These are phyloP conservation scores for Artibeus lituratus DNA, from an alignment of 2,797 vertebrate genomes.

Conservation along the genomic window DNA sequence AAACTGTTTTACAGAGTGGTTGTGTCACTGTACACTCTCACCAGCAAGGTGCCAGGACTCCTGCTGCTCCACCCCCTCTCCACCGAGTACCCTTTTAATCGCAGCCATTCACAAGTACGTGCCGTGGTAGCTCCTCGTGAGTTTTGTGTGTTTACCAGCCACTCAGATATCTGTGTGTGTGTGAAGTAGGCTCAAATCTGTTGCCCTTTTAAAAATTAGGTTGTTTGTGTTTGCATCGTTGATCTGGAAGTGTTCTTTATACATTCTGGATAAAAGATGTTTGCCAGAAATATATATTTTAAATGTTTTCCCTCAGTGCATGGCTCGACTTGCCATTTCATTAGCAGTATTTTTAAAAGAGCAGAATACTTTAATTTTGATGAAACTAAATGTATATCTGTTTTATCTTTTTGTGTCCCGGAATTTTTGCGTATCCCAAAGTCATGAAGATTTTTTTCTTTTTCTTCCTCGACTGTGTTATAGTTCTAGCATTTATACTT, in stretches of 20 bases:
- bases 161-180: background rate
- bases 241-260: background rate
- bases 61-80: background rate
- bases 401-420: background rate
- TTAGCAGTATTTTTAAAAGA: background rate
- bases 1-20: background rate
- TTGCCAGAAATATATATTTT: background rate
- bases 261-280: background rate
- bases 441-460: background rate
- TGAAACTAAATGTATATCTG: background rate
- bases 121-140: too few species aligned
- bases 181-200: background rate
- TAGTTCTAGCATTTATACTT: background rate
- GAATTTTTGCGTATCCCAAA: background rate
- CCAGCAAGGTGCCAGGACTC: background rate
- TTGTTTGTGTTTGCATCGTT: background rate
- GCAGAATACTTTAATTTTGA: slow-evolving; percentile 6
- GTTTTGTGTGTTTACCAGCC: background rate
- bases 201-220: background rate
- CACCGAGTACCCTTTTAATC: background rate
- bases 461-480: background rate
- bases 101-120: background rate
- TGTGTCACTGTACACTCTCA: background rate
- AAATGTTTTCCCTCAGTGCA: slow-evolving; percentile 14
- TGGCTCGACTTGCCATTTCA: background rate